These are phyloP conservation scores for Monodelphis domestica DNA, from an alignment of 2,797 vertebrate genomes.

Conservation along the genomic window DNA sequence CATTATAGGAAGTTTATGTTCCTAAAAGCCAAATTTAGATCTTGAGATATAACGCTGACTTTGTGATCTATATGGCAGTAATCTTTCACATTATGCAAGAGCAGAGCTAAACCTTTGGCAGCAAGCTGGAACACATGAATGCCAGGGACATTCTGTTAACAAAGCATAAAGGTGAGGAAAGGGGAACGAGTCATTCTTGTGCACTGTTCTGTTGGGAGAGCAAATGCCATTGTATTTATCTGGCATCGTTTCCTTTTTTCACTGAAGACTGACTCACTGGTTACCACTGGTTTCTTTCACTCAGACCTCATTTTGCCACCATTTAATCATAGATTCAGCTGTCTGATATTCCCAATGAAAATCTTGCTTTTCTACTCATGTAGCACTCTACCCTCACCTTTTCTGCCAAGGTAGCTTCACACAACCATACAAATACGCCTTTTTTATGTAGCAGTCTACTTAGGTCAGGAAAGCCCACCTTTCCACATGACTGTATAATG, in stretches of 20 bases:
- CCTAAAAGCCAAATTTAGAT: not conserved
- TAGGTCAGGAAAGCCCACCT: not conserved
- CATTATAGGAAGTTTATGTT: not conserved
- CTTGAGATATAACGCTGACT: not conserved
- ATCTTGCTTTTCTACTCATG: not conserved
- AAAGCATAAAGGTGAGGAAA: conserved; percentile 62
- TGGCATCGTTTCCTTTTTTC: not conserved
- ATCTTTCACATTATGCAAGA: not conserved
- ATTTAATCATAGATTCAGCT: not conserved
- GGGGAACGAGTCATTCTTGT: conserved; percentile 52
- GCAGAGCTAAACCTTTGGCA: conserved; percentile 47
- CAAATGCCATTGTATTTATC: conserved; percentile 41
- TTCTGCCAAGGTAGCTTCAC: not conserved
- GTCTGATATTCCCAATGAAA: not conserved
- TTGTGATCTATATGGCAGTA: not conserved
- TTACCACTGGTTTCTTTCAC: not conserved
- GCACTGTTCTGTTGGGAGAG: not conserved
- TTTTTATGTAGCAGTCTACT: not conserved
- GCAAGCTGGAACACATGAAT: not conserved
- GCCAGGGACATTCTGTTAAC: conserved; percentile 67
- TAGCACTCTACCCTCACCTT: not conserved
- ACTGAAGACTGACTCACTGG: not conserved
- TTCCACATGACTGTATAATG: not conserved
- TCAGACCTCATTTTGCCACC: not conserved
- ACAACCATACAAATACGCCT: not conserved